These are phyloP conservation scores for Netelia fuscicornis DNA, from an alignment of 2,888 invertebrate species.

Conservation along the genomic window DNA sequence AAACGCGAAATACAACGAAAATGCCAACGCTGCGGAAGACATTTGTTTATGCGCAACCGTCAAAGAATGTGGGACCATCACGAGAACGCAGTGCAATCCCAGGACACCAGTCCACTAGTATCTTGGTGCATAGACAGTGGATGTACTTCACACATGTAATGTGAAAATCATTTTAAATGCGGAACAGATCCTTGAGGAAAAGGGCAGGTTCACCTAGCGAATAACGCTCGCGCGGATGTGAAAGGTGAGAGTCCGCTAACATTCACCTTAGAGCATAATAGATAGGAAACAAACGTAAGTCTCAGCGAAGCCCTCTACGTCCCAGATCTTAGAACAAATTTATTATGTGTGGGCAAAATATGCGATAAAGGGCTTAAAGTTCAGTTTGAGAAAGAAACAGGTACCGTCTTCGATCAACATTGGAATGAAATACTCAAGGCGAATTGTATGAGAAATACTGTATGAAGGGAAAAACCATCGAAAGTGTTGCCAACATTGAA, in stretches of 20 bases:
- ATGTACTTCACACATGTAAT: neutral
- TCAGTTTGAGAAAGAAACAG: conserved; percentile 28
- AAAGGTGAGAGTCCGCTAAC: neutral
- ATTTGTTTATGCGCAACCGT: neutral
- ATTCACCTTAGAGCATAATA: neutral
- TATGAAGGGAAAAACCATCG: neutral
- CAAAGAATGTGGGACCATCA: neutral
- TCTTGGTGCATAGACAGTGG: too few species aligned
- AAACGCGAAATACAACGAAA: neutral
- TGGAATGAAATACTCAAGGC: conserved; percentile 37
- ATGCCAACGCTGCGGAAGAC: neutral
- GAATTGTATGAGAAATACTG: conserved; percentile 18
- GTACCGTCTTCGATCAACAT: conserved; percentile 27
- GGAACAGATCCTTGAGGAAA: neutral
- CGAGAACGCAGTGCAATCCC: neutral
- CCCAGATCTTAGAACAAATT: conserved; percentile 48
- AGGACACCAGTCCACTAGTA: neutral
- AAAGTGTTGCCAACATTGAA: conserved; percentile 21
- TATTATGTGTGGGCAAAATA: conserved; percentile 56
- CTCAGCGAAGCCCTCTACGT: conserved; percentile 22
- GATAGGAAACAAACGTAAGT: conserved; percentile 13
- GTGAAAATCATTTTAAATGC: neutral
- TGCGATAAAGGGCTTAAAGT: conserved; percentile 40
- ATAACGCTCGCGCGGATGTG: neutral
- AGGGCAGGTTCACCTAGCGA: neutral